Evolutionary conservation across 2,888 invertebrate species (phyloP).

Genomic region (Callosobruchus maculatus): DNA sequence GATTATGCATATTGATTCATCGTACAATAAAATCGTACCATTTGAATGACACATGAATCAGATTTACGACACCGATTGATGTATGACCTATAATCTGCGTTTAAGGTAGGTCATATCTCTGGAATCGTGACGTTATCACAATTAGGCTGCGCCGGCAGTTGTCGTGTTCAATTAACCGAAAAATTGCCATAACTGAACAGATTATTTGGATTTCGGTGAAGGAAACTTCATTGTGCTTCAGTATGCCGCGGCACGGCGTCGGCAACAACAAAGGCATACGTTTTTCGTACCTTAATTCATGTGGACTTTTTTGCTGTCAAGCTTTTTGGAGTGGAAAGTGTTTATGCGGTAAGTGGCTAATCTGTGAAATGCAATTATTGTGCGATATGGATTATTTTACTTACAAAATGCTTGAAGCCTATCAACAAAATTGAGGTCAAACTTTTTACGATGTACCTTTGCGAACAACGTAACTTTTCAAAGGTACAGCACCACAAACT

Average conservation of each 20-base stretch:
- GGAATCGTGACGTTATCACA: slow-evolving; percentile 10
- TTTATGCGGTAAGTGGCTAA: not conserved
- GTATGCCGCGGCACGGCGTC: not conserved
- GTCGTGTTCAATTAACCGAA: slow-evolving; percentile 17
- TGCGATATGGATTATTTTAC: not conserved
- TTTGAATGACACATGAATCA: not conserved
- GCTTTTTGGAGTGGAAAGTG: not conserved
- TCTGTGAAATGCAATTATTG: not conserved
- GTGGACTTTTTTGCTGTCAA: not conserved
- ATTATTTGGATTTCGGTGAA: slow-evolving; percentile 5
- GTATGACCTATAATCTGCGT: not conserved
- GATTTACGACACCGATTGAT: not conserved
- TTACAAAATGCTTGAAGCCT: too few species aligned
- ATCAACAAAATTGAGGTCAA: too few species aligned
- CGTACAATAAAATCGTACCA: not conserved
- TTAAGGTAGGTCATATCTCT: slow-evolving; percentile 2
- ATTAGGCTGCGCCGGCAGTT: not conserved
- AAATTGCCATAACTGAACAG: slow-evolving; percentile 18
- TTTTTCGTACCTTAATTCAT: not conserved
- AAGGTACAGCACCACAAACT: too few species aligned
- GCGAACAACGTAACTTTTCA: too few species aligned
- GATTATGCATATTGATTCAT: not conserved
- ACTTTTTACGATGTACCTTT: too few species aligned
- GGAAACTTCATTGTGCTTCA: not conserved
- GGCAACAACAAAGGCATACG: not conserved